Conservation (phyloP, 2,113 vertebrate genomes). For the Acrocephalus kingi region DNA sequence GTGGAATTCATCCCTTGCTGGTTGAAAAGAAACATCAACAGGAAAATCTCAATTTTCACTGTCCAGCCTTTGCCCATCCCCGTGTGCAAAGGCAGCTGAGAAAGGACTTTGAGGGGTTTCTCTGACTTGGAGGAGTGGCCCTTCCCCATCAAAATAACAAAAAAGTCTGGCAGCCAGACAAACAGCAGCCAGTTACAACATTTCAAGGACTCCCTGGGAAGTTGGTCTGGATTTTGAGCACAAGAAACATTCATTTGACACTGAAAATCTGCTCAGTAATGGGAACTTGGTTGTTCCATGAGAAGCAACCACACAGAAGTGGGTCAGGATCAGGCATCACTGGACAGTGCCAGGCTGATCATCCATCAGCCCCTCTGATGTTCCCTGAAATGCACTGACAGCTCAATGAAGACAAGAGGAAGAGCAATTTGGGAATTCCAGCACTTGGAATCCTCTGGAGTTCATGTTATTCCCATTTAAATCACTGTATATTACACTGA, state of each 20-base stretch:
- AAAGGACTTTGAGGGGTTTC: not conserved
- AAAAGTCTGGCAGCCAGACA: not conserved
- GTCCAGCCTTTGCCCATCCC: not conserved
- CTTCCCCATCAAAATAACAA: not conserved
- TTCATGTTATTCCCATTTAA: not conserved
- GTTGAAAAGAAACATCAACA: not conserved
- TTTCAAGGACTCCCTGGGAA: not conserved
- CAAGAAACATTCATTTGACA: not conserved
- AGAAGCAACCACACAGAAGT: not conserved
- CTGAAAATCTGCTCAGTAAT: not conserved
- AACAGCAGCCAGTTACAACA: not conserved
- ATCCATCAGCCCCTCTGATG: not conserved
- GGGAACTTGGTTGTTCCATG: not conserved
- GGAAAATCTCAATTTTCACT: not conserved
- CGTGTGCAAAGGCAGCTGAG: not conserved
- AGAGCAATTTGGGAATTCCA: not conserved
- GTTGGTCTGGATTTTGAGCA: not conserved
- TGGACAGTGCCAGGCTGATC: not conserved
- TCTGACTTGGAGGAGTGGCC: not conserved
- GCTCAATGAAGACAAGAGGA: no score
- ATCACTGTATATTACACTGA: not conserved
- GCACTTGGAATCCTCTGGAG: not conserved
- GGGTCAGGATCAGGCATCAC: not conserved
- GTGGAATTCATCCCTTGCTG: not conserved
- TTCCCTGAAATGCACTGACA: not conserved